Evolutionary conservation across 1,140 invertebrate genomes (phyloP).

Genomic region (Bombus breviceps): DNA sequence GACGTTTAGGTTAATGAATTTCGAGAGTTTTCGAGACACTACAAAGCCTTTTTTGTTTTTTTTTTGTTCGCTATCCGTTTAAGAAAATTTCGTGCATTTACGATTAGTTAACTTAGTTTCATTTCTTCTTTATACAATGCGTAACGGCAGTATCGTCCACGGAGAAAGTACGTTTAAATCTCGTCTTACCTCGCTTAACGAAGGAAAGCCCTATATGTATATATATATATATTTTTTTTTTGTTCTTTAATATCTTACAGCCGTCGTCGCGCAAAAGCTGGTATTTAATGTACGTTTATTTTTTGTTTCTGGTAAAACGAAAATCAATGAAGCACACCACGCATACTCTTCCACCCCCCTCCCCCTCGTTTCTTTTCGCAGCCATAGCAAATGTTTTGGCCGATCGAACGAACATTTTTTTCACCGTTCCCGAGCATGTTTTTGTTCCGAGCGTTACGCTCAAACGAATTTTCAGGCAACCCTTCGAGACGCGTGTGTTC

Average conservation of each 20-base stretch:
- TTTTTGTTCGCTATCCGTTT: conserved; percentile 64
- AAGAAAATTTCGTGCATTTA: conserved; percentile 70
- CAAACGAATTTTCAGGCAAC: conserved; percentile 37
- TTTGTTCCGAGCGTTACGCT: conserved; percentile 27
- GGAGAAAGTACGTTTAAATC: conserved; percentile 74
- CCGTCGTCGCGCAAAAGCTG: conserved; percentile 68
- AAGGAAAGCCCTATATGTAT: conserved; percentile 67
- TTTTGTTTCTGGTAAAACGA: conserved; percentile 51
- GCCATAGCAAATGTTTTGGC: conserved; percentile 40
- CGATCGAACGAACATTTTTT: conserved; percentile 40
- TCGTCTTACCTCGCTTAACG: conserved; percentile 70
- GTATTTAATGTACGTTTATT: conserved; percentile 59
- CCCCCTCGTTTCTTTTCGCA: conserved; percentile 30
- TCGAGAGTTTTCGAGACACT: conserved; percentile 69
- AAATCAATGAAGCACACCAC: conserved; percentile 67
- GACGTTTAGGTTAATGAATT: conserved; percentile 65
- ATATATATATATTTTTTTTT: conserved; percentile 42
- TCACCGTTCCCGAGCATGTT: conserved; percentile 15
- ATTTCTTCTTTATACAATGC: conserved; percentile 68
- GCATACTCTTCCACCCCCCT: conserved; percentile 57
- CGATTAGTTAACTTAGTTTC: conserved; percentile 69
- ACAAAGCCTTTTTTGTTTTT: conserved; percentile 64
- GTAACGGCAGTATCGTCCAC: conserved; percentile 76
- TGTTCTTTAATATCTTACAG: conserved; percentile 68
- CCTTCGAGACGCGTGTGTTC: conserved; percentile 28